These are phyloP conservation scores for Lasioglossum calceatum DNA, from an alignment of 2,888 invertebrate genomes.

Conservation along the genomic window DNA sequence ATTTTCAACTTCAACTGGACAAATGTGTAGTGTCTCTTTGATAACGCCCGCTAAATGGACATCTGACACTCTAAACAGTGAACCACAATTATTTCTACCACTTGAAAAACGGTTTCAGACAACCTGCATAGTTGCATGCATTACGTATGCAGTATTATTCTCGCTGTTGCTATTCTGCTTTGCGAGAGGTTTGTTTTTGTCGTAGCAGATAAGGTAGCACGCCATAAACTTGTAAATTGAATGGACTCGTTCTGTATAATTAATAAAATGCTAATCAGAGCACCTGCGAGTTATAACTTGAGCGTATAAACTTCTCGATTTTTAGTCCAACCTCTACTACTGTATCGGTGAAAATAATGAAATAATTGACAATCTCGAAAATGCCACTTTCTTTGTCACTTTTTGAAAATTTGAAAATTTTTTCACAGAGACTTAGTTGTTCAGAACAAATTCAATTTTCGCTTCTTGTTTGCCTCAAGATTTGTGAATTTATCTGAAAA, in stretches of 20 bases:
- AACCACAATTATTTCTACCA: background rate
- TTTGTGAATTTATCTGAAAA: no score
- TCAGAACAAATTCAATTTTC: no score
- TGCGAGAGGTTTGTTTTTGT: background rate
- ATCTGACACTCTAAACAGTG: background rate
- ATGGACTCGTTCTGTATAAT: background rate
- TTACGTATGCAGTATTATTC: background rate
- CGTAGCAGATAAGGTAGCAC: background rate
- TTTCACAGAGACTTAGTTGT: no score
- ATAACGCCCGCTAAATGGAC: background rate
- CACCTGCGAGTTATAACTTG: background rate
- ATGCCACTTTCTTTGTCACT: background rate
- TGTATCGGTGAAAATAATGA: background rate
- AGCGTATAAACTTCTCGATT: background rate
- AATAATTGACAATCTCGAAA: background rate
- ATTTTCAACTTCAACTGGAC: no score
- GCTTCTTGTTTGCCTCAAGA: no score
- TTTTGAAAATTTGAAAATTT: no score
- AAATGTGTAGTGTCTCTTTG: background rate
- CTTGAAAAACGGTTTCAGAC: background rate
- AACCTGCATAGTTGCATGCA: background rate
- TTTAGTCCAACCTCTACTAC: background rate
- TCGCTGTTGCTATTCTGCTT: background rate
- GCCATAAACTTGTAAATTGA: background rate
- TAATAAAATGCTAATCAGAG: background rate